Percentiles rank a stretch among this genome's conserved stretches.
phyloP scores from a whole-genome alignment of 2,888 invertebrate species.

The Aphodius sticticus region DNA sequence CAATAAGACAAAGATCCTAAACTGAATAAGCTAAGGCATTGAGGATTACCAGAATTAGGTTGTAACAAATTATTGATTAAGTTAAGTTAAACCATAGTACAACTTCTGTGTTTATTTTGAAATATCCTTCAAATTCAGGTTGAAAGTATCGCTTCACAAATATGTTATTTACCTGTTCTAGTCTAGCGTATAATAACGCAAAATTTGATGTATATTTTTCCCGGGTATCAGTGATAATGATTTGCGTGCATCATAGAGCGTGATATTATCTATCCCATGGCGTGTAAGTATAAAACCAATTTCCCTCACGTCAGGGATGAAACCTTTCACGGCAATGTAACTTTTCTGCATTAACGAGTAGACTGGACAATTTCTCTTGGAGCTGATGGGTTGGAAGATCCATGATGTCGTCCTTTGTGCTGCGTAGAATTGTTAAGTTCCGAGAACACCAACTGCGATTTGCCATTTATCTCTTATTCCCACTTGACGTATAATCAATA shows the following conservation, averaged over 20 bases:
- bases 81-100: no score
- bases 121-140: no score
- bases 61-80: no score
- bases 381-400: not conserved
- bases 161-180: no score
- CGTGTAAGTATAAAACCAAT: not conserved
- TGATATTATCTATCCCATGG: not conserved
- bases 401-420: not conserved
- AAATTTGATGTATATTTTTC: not conserved
- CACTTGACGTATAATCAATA: no score
- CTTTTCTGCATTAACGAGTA: not conserved
- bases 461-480: not conserved
- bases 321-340: not conserved
- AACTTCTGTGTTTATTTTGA: no score
- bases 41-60: no score
- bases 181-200: not conserved
- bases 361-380: not conserved
- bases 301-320: not conserved
- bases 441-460: not conserved
- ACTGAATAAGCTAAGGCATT: no score
- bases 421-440: not conserved
- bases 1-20: not conserved
- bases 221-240: not conserved
- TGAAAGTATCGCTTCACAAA: no score
- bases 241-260: constrained; percentile 4